Conservation (phyloP, 2,113 vertebrate genomes). For the Excalfactoria chinensis region DNA sequence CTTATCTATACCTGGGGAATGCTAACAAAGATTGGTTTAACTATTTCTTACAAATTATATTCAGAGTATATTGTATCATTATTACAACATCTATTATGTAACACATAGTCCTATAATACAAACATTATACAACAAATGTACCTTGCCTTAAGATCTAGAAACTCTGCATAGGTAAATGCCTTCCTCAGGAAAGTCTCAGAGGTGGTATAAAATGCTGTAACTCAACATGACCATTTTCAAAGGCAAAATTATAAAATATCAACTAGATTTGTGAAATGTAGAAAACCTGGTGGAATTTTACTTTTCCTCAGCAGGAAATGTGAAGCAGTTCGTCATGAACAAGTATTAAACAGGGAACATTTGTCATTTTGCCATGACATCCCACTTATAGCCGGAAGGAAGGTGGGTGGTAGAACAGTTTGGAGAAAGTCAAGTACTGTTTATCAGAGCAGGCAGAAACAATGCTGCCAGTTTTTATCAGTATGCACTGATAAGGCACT, state of each 20-base stretch:
- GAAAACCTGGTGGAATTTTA: neutral
- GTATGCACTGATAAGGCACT: neutral
- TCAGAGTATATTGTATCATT: neutral
- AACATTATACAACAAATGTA: neutral
- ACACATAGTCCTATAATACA: neutral
- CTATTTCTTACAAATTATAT: neutral
- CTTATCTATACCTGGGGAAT: neutral
- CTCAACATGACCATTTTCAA: neutral
- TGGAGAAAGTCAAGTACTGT: constrained; percentile 22
- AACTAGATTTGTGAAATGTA: neutral
- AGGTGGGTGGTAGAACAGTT: neutral
- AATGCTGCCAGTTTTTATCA: constrained; percentile 31
- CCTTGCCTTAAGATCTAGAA: neutral
- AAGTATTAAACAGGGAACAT: neutral
- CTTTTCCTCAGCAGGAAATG: neutral
- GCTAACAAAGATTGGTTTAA: neutral
- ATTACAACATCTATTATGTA: neutral
- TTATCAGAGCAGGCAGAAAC: constrained; percentile 40
- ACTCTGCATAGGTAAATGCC: neutral
- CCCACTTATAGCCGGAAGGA: constrained; percentile 8
- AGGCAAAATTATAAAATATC: neutral
- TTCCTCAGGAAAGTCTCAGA: neutral
- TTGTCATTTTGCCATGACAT: constrained; percentile 47
- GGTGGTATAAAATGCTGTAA: neutral
- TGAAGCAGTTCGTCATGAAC: neutral